phyloP scores from a whole-genome alignment of 2,797 vertebrate species.

The Acropternis orthonyx region DNA sequence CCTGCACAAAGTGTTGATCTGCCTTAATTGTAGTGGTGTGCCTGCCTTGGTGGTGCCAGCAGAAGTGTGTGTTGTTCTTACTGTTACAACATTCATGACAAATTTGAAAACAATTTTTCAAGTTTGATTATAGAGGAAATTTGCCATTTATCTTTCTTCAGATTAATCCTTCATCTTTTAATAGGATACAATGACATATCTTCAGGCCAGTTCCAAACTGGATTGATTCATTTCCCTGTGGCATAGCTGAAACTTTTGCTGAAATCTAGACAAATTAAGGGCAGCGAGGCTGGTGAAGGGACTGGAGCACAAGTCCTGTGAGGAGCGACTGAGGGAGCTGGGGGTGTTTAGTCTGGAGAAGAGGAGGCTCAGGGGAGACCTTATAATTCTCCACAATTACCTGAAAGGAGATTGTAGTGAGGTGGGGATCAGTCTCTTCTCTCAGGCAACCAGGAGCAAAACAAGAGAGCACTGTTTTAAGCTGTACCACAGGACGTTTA shows the following conservation, averaged over 20 bases:
- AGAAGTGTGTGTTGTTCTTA: rapidly evolving
- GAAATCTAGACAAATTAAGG: neutral
- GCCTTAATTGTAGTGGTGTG: neutral
- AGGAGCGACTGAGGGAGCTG: too few species aligned
- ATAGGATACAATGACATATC: neutral
- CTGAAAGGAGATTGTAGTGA: too few species aligned
- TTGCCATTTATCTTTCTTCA: neutral
- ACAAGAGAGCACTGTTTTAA: too few species aligned
- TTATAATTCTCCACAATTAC: too few species aligned
- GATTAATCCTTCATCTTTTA: neutral
- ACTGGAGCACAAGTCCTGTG: too few species aligned
- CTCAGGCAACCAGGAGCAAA: too few species aligned
- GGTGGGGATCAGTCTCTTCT: too few species aligned
- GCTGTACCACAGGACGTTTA: too few species aligned
- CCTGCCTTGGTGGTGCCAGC: neutral
- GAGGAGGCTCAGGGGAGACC: too few species aligned
- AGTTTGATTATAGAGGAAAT: neutral
- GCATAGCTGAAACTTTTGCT: neutral
- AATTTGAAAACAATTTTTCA: neutral
- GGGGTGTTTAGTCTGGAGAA: too few species aligned
- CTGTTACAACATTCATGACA: neutral
- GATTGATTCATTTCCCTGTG: neutral
- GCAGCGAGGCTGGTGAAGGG: too few species aligned
- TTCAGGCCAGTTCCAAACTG: neutral
- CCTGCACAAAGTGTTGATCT: neutral